These are phyloP conservation scores for Bufo bufo DNA, from an alignment of 2,113 vertebrate species.

Conservation along the genomic window DNA sequence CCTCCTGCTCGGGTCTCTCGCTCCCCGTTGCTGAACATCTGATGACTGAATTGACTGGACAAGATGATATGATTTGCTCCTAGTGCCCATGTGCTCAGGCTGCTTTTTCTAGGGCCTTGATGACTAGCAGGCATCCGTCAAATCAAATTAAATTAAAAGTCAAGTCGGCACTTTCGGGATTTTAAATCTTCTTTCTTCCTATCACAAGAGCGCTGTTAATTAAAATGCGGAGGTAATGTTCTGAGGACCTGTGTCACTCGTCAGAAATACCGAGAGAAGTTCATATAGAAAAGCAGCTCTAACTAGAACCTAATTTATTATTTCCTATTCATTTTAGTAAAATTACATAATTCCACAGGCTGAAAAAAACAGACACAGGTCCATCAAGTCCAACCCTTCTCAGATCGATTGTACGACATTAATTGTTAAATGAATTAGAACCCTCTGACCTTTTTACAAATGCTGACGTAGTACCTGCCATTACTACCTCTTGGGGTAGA, in stretches of 20 bases:
- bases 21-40: neutral
- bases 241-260: too few relatives aligned
- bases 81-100: neutral
- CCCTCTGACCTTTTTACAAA: too few relatives aligned
- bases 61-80: conserved; percentile 4
- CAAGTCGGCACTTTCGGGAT: conserved; percentile 5
- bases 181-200: neutral
- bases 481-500: too few relatives aligned
- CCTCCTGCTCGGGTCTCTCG: neutral
- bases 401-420: too few relatives aligned
- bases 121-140: neutral
- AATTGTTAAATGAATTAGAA: too few relatives aligned
- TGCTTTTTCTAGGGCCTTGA: conserved; percentile 3
- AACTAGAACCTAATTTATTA: too few relatives aligned
- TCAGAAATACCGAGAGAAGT: neutral
- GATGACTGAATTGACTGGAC: conserved; percentile 7
- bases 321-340: too few relatives aligned
- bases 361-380: too few relatives aligned
- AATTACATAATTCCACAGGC: too few relatives aligned
- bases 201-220: neutral
- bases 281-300: too few relatives aligned
- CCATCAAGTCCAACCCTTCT: too few relatives aligned
- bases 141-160: conserved; percentile 29
- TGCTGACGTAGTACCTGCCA: too few relatives aligned
- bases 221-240: neutral